Evolutionary conservation across 2,113 vertebrate genomes (phyloP), one percentile per base, ranked within the genome.

Genomic region (Artemisiospiza belli): DNA sequence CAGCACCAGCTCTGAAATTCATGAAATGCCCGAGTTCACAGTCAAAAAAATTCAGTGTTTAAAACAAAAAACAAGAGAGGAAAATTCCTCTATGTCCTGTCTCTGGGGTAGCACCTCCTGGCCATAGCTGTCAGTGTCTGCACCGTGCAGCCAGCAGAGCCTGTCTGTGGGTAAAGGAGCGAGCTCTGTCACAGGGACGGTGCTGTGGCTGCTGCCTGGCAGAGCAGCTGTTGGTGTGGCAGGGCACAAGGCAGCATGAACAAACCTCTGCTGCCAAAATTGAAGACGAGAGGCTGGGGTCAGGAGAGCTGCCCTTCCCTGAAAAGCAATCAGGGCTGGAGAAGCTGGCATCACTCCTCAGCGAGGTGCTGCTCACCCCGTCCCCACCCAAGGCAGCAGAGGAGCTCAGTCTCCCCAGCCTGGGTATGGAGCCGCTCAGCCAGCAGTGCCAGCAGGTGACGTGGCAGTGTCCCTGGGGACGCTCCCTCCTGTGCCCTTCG

Each of bases 1-100:
- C 59, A 74, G 88, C 85, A 95, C 76, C 90, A 93, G 94, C 83
- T 77, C 83, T 28, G 68, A 83, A 80, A 81, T 12, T 35, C 52
- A 58, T 46, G 9, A 52, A 89, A 87, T 51, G 75, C 62, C 74
- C 11, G 35, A 93, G 46, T 43, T 91, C 39, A 57, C 46, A 67
- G 58, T 55, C 18, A 75, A 67, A 91, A 91, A 91, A 33, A 12
- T 6, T 55, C 73, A 59, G 19, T 7, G 11, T 55, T 90, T 85
- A 74, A 80, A 82, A 43, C 22, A 37, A 77, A 77, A 96, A 74
- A 5, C 1, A 2, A 69, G 64, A 4, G 46, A 74, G 43, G 88
- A 86, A 82, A 93, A 83, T 66, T 62, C 46, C n/a, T 90, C 44
- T n/a, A 0, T 24, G 70, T 62, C 30, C 52, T 72, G 30, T 41